A percentile compares a stretch with the other conserved stretches of the same genome.
phyloP scores from a whole-genome alignment of 1,140 invertebrate species.

The Atta colombica region DNA sequence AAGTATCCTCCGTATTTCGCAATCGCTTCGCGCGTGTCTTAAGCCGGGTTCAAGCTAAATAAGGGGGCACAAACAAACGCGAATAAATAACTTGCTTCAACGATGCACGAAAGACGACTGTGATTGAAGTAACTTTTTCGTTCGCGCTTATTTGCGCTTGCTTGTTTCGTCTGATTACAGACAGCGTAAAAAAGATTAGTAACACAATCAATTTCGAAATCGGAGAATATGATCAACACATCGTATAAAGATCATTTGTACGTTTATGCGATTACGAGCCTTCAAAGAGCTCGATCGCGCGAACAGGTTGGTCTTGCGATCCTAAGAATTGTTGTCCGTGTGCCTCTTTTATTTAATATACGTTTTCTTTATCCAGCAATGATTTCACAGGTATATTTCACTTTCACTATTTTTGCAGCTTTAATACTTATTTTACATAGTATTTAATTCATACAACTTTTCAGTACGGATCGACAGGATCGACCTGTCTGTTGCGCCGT shows the following conservation, averaged over 20 bases:
- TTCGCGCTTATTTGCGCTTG: neutral
- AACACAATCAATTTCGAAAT: slow-evolving; percentile 19
- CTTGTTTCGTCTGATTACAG: neutral
- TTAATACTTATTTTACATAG: neutral
- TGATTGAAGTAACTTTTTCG: neutral
- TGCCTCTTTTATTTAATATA: slow-evolving; percentile 6
- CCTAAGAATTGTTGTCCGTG: neutral
- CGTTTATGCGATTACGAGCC: slow-evolving; percentile 52
- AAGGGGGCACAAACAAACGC: neutral
- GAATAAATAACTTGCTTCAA: neutral
- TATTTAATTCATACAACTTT: slow-evolving; percentile 26
- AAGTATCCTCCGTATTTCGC: slow-evolving; percentile 33
- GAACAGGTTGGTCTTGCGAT: slow-evolving; percentile 55
- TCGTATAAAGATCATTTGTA: slow-evolving; percentile 58
- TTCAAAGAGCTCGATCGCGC: slow-evolving; percentile 23
- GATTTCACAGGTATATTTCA: neutral
- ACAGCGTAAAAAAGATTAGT: slow-evolving; percentile 11
- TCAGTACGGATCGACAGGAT: slow-evolving; percentile 36
- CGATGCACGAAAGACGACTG: neutral
- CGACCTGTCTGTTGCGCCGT: slow-evolving; percentile 44
- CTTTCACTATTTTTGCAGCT: neutral
- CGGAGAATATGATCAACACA: slow-evolving; percentile 13
- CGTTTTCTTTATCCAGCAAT: neutral
- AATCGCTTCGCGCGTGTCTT: slow-evolving; percentile 15
- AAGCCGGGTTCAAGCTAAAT: neutral